Evolutionary conservation across 92 coral and sea anemone genomes (phyloP), one percentile per base, ranked within the genome.

Genomic region (Porites divaricata): DNA sequence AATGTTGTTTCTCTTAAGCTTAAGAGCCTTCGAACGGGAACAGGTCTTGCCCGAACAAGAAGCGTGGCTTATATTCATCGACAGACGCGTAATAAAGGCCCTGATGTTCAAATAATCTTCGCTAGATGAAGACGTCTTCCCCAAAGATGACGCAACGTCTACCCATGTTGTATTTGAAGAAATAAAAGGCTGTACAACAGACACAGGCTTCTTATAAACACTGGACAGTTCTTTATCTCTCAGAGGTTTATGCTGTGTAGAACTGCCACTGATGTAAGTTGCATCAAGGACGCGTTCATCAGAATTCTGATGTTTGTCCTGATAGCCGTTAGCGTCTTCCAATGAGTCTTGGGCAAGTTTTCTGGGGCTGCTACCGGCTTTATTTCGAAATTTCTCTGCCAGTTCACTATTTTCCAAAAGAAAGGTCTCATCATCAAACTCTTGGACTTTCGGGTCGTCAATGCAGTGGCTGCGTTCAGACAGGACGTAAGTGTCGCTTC

Each of bases 191-290:
- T 61, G 59, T 1, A 63, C 79, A 62, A 74, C 11, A 20, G 86
- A 82, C 48, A 61, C 86, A 6, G 72, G 79, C 19, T 73, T 82
- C 62, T 72, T 50, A 49, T 22, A 21, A 72, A 10, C 6, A 21
- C 16, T n/a, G 26, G 52, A 63, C 45, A 22, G 63, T 13, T 20
- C 62, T 35, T 7, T 25, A 45, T 15, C 19, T 26, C 58, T 54
- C 11, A 14, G 1, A 23, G 57, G 58, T 20, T 50, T 13, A 12
- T 10, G 11, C 9, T 1, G 68, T 69, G 54, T 41, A 56, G 51
- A 48, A 5, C 26, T 54, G 58, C 63, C 58, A 23, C 62, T 23
- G n/a, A 71, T 26, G 26, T 59, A 82, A 0, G 86, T 82, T 49
- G 72, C 48, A 63, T 82, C 63, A 21, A 72, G 72, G 72, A 63